Evolutionary conservation across 2,113 vertebrate species (phyloP).

Genomic region (Megalops atlanticus): DNA sequence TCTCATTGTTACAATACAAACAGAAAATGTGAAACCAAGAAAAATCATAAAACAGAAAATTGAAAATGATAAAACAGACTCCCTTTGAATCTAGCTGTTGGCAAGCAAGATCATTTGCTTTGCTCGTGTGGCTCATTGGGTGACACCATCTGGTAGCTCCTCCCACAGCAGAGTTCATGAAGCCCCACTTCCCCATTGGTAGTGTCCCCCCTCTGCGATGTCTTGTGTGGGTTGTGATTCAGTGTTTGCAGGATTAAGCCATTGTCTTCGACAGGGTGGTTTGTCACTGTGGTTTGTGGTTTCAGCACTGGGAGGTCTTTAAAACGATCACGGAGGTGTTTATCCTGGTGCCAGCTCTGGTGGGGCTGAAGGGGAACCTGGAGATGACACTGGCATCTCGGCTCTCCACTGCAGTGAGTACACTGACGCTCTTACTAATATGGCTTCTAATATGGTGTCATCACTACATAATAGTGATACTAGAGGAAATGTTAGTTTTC

Average conservation of each 20-base stretch:
- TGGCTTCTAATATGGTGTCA: not conserved
- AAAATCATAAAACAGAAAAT: too few relatives aligned
- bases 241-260: conserved; percentile 2
- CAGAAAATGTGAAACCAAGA: too few relatives aligned
- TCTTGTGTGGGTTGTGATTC: not conserved
- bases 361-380: conserved; percentile 95
- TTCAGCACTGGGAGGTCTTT: conserved; percentile 94
- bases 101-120: too few relatives aligned
- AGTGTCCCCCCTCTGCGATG: not conserved
- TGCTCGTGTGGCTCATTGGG: too few relatives aligned
- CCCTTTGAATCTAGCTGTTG: too few relatives aligned
- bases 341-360: conserved; percentile 90
- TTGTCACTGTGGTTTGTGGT: conserved; percentile 23
- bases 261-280: not conserved
- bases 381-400: conserved; percentile 97
- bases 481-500: too few relatives aligned
- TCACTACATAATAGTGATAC: too few relatives aligned
- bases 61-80: too few relatives aligned
- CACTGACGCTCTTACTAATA: not conserved
- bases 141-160: too few relatives aligned
- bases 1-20: too few relatives aligned
- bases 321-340: conserved; percentile 87
- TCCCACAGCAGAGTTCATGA: too few relatives aligned
- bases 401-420: conserved; percentile 90
- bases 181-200: too few relatives aligned